phyloP scores from a whole-genome alignment of 1,140 invertebrate species.

The Phortica variegata region DNA sequence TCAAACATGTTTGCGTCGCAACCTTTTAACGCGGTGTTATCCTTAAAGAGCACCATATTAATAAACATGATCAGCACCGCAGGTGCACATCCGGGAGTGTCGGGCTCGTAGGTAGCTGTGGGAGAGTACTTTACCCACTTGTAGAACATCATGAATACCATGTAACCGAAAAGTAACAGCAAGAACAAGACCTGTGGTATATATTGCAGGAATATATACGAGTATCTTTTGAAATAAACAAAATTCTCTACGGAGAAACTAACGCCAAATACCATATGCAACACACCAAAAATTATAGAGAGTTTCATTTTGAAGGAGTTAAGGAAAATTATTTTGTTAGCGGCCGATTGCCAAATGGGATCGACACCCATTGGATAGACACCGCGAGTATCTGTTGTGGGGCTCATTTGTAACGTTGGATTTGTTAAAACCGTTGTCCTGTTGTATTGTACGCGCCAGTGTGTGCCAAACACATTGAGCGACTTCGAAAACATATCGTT shows the following conservation, averaged over 20 bases:
- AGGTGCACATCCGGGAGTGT: slow-evolving; percentile 74
- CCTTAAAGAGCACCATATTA: slow-evolving; percentile 83
- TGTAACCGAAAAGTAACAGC: slow-evolving; percentile 85
- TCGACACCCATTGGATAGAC: slow-evolving; percentile 60
- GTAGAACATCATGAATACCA: slow-evolving; percentile 86
- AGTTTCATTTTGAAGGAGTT: slow-evolving; percentile 99
- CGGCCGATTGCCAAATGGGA: slow-evolving; percentile 84
- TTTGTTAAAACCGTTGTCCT: slow-evolving; percentile 58
- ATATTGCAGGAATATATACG: slow-evolving; percentile 87
- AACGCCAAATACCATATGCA: slow-evolving; percentile 96
- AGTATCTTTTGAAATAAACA: slow-evolving; percentile 76
- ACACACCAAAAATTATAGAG: slow-evolving; percentile 92
- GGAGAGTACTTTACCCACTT: slow-evolving; percentile 86
- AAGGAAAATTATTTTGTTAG: slow-evolving; percentile 96
- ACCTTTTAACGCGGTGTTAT: slow-evolving; percentile 55
- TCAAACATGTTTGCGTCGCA: slow-evolving; percentile 73
- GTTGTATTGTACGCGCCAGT: slow-evolving; percentile 70
- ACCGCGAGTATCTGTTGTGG: slow-evolving; percentile 59
- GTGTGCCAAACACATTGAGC: slow-evolving; percentile 87
- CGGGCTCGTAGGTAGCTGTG: slow-evolving; percentile 55
- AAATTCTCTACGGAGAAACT: slow-evolving; percentile 86
- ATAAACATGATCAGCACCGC: slow-evolving; percentile 89
- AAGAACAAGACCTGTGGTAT: slow-evolving; percentile 92
- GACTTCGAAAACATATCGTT: slow-evolving; percentile 97
- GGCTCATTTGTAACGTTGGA: slow-evolving; percentile 66